Evolutionary conservation across 1,140 invertebrate species (phyloP), one percentile per base, ranked within the genome.

Genomic region (Stegodyphus dumicola): DNA sequence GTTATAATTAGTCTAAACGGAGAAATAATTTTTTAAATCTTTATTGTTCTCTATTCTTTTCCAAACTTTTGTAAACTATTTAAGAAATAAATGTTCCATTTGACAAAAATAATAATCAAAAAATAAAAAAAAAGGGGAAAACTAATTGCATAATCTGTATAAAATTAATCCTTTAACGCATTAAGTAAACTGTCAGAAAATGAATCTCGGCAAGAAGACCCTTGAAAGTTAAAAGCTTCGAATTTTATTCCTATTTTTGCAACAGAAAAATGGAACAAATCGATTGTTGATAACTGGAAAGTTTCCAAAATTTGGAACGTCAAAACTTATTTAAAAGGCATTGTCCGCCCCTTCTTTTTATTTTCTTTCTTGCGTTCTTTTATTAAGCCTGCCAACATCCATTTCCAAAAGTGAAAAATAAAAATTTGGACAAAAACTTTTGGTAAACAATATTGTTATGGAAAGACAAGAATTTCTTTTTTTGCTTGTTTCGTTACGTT

Each of bases 391-490:
- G 56, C 56, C 56, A 60, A 60, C 56, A 60, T 60, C 56, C 56
- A 60, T 60, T 60, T 60, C 15, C 9, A 60, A 60, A 10, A 60
- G 15, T 60, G 15, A 15, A 60, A 60, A 60, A 60, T 10, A 60
- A 60, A 60, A 60, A 15, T 9, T 15, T 60, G 9, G 56, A 15
- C 56, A 15, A 60, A 60, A 60, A 60, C 56, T 60, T 60, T 60
- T 60, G 56, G 56, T 60, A 60, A 60, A 60, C 56, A 60, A 60
- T 60, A 60, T 60, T 60, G 15, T 60, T 60, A 60, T 60, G 56
- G 56, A 60, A 33, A 60, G 56, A 60, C 56, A 60, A 60, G 9
- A 10, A 60, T 60, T 60, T 60, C 15, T 1, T 60, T 10, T 60
- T 10, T 60, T 33, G 33, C 33, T 33, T 33, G 1, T 60, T 60